phyloP scores from a whole-genome alignment of 2,888 invertebrate genomes.

The Tricholauxania praeusta region DNA sequence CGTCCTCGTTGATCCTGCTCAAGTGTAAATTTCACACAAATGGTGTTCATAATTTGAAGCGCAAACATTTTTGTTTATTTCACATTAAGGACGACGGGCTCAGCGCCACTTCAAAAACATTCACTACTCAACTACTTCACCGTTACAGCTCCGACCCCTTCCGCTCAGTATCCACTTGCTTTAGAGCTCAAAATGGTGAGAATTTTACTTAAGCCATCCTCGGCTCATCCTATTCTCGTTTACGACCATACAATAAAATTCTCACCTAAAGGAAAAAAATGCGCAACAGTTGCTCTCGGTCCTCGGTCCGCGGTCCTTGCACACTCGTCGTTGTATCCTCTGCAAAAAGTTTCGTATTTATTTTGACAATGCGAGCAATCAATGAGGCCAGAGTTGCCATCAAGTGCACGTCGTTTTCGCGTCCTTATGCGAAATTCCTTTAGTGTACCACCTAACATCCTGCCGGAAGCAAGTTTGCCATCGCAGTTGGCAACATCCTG shows the following conservation, averaged over 20 bases:
- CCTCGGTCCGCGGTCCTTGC: neutral
- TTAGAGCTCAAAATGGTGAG: slow-evolving; percentile 27
- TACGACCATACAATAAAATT: slow-evolving; percentile 23
- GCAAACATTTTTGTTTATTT: slow-evolving; percentile 30
- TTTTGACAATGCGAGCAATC: slow-evolving; percentile 19
- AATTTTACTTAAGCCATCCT: slow-evolving; percentile 27
- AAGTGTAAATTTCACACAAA: slow-evolving; percentile 23
- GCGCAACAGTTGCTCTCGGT: slow-evolving; percentile 53
- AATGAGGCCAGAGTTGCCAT: slow-evolving; percentile 16
- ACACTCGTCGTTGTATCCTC: neutral
- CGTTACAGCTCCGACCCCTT: neutral
- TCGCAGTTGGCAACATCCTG: slow-evolving; percentile 3
- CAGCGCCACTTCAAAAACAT: neutral
- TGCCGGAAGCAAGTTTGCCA: neutral
- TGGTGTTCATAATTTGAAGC: slow-evolving; percentile 30
- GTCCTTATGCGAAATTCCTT: neutral
- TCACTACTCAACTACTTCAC: neutral
- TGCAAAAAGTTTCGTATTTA: slow-evolving; percentile 10
- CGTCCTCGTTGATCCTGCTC: slow-evolving; percentile 25
- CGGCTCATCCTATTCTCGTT: slow-evolving; percentile 7
- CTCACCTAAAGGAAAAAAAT: slow-evolving; percentile 42
- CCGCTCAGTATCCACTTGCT: neutral
- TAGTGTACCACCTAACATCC: neutral
- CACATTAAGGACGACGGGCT: slow-evolving; percentile 20
- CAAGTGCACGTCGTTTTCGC: neutral